phyloP scores from a whole-genome alignment of 2,888 invertebrate genomes.

The Xanthostigma xanthostigma region DNA sequence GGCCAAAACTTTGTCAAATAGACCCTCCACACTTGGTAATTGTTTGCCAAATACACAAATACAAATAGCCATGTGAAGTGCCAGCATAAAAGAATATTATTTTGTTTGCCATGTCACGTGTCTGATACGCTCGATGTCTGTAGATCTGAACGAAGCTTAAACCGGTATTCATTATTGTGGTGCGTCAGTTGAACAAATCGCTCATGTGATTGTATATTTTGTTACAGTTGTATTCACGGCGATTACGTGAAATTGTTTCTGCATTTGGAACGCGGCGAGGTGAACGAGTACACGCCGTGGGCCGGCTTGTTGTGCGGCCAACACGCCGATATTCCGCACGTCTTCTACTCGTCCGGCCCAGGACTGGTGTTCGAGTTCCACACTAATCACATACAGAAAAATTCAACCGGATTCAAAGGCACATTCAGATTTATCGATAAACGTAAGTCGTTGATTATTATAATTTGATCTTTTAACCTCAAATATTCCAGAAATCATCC shows the following conservation, averaged over 20 bases:
- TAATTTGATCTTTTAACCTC: too few relatives aligned
- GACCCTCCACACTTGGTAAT: too few relatives aligned
- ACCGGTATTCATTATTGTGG: too few relatives aligned
- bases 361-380: conserved; percentile 64
- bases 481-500: too few relatives aligned
- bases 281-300: conserved; percentile 65
- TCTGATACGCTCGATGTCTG: too few relatives aligned
- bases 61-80: too few relatives aligned
- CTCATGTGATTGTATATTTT: conserved; percentile 15
- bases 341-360: conserved; percentile 60
- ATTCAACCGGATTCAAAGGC: conserved; percentile 56
- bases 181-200: background rate
- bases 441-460: conserved; percentile 36
- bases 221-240: conserved; percentile 55
- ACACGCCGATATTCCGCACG: conserved; percentile 49
- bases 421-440: conserved; percentile 63
- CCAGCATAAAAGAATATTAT: too few relatives aligned
- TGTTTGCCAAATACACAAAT: too few relatives aligned
- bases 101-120: too few relatives aligned
- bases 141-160: too few relatives aligned
- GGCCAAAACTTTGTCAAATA: too few relatives aligned
- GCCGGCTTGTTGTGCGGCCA: conserved; percentile 57
- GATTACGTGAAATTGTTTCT: conserved; percentile 67
- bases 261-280: conserved; percentile 52
- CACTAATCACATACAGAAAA: conserved; percentile 35